Evolutionary conservation across 2,888 invertebrate species (phyloP), one percentile per base, ranked within the genome.

Genomic region (Sesia bembeciformis): DNA sequence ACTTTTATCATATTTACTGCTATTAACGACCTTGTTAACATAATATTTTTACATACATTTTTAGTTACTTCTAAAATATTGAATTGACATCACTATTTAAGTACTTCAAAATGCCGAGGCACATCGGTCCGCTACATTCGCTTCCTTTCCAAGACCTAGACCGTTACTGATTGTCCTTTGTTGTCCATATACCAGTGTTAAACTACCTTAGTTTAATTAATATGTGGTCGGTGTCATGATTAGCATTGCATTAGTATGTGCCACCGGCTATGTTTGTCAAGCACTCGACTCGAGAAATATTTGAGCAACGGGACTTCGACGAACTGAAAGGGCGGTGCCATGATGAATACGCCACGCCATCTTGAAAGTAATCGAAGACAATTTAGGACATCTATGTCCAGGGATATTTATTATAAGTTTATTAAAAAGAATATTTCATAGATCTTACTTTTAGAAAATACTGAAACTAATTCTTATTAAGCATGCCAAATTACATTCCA

Each of bases 211-310:
- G 73, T 74, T 65, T 78, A 84, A 84, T 85, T 81, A 84, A 83
- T 85, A 86, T 85, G 84, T 81, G 79, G 74, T 75, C 68, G 68
- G 75, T 81, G 82, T 82, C 79, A 76, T 79, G 70, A 82, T 84
- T 84, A 84, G 81, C 85, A 84, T 83, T 72, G 59, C 83, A 85
- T 86, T 85, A 82, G 81, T 84, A 84, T 84, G 84, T 78, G 68
- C 71, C 72, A 68, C 74, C 70, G 70, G 72, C 65, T 70, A 65
- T 79, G 77, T 82, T 84, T 80, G 77, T 72, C 69, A 65, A 76
- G 72, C 76, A 76, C 76, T 81, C 66, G 64, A 65, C 67, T 76
- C 65, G 66, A 75, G 72, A 81, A 78, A 77, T 82, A 80, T 82
- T 82, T 82, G 75, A 74, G 64, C 77, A 81, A 79, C 78, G 74